Evolutionary conservation across 2,797 vertebrate species (phyloP).

Genomic region (Cephalopachus bancanus): DNA sequence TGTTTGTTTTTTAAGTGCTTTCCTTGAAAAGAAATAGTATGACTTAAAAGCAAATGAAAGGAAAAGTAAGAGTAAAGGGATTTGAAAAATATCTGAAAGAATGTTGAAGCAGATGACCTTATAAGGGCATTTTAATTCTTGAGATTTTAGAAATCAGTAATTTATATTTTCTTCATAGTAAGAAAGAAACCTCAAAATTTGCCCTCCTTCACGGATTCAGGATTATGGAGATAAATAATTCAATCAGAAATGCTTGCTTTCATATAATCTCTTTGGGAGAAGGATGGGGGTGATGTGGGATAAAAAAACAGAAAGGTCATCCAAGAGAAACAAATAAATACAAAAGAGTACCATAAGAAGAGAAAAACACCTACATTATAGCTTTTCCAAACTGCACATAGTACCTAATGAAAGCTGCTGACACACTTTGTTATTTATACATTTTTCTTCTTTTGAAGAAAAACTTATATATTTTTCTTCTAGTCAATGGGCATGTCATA

Average conservation of each 20-base stretch:
- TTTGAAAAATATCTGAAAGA: not conserved
- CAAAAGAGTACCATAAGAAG: not conserved
- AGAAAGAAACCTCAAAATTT: not conserved
- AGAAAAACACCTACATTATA: not conserved
- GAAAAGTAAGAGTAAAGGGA: not conserved
- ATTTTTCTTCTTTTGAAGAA: not conserved
- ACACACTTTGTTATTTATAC: not conserved
- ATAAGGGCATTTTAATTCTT: not conserved
- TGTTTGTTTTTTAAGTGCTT: not conserved
- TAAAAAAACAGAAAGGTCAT: not conserved
- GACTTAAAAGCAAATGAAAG: conserved; percentile 58
- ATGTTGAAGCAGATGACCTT: not conserved
- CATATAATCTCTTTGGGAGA: not conserved
- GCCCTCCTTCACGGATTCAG: not conserved
- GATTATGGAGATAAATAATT: not conserved
- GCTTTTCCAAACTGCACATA: not conserved
- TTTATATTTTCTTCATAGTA: not conserved
- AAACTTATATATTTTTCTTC: not conserved
- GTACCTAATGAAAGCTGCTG: not conserved
- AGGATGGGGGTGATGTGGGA: too few species aligned
- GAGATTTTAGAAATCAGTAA: conserved; percentile 17
- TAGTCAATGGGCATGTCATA: not conserved
- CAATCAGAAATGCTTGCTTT: not conserved
- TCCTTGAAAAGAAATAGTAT: not conserved
- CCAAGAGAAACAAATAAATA: not conserved